Evolutionary conservation across 2,113 vertebrate species (phyloP).

Genomic region (Poicephalus meyeri): DNA sequence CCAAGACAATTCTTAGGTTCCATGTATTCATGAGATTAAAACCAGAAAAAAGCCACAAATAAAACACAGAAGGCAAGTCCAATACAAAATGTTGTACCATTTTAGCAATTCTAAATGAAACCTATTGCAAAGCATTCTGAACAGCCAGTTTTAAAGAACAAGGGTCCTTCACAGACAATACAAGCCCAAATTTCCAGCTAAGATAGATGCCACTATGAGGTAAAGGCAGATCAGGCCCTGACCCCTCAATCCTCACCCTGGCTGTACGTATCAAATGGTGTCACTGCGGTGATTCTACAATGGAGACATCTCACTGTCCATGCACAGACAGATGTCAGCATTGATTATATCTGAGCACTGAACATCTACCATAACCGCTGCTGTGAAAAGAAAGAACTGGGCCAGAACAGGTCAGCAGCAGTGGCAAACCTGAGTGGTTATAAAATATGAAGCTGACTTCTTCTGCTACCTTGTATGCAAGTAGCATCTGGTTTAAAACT

Average conservation of each 20-base stretch:
- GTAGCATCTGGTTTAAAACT: not conserved
- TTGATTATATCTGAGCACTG: not conserved
- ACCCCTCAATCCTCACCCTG: not conserved
- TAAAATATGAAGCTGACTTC: not conserved
- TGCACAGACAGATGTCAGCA: not conserved
- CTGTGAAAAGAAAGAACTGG: not conserved
- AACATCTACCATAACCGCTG: not conserved
- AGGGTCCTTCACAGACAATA: not conserved
- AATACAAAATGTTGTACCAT: not conserved
- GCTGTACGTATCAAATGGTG: not conserved
- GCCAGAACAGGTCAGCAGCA: not conserved
- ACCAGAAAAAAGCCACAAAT: not conserved
- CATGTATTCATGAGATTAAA: not conserved
- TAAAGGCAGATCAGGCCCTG: not conserved
- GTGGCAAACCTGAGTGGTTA: not conserved
- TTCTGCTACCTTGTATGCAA: not conserved
- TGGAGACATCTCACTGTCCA: not conserved
- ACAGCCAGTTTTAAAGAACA: not conserved
- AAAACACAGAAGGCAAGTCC: not conserved
- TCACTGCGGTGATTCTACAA: not conserved
- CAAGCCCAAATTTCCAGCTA: accelerated
- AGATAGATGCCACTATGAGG: accelerated
- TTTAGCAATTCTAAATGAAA: not conserved
- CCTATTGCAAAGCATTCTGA: not conserved
- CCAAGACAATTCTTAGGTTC: not conserved